Conservation (phyloP, 2,888 invertebrate genomes). For the Drosophila kanekoi region DNA sequence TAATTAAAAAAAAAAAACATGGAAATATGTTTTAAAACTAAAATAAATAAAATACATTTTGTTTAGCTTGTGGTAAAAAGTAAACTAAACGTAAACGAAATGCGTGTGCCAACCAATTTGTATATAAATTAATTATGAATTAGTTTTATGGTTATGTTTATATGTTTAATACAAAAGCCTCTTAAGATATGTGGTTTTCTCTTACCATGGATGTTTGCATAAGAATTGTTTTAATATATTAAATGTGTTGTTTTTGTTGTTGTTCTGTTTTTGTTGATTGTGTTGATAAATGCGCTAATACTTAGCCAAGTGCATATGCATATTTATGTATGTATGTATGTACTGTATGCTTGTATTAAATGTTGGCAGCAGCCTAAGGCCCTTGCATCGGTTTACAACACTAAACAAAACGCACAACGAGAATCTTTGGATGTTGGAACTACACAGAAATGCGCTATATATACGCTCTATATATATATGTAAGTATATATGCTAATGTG, state of each 20-base stretch:
- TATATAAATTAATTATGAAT: constrained; percentile 53
- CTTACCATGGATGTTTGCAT: constrained; percentile 36
- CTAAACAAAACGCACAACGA: constrained; percentile 67
- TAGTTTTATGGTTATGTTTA: constrained; percentile 42
- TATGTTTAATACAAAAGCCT: constrained; percentile 79
- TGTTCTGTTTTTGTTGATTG: constrained; percentile 7
- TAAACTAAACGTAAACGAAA: constrained; percentile 26
- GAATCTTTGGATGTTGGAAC: constrained; percentile 77
- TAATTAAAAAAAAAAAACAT: constrained; percentile 20
- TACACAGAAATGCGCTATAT: constrained; percentile 50
- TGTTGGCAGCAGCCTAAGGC: constrained; percentile 46
- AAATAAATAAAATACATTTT: constrained; percentile 51
- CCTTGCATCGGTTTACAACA: constrained; percentile 50
- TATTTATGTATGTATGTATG: constrained; percentile 38
- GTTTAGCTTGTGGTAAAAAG: constrained; percentile 37
- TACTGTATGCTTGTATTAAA: constrained; percentile 19
- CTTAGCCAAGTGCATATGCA: constrained; percentile 45
- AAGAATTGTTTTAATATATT: constrained; percentile 33
- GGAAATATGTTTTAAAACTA: constrained; percentile 28
- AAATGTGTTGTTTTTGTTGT: constrained; percentile 17
- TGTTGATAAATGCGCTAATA: constrained; percentile 47
- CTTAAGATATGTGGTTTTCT: constrained; percentile 79
- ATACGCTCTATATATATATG: constrained; percentile 32
- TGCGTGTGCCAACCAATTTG: constrained; percentile 46
- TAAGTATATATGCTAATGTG: constrained; percentile 36